Conservation (phyloP, 2,888 invertebrate species). For the Conomelus anceps region DNA sequence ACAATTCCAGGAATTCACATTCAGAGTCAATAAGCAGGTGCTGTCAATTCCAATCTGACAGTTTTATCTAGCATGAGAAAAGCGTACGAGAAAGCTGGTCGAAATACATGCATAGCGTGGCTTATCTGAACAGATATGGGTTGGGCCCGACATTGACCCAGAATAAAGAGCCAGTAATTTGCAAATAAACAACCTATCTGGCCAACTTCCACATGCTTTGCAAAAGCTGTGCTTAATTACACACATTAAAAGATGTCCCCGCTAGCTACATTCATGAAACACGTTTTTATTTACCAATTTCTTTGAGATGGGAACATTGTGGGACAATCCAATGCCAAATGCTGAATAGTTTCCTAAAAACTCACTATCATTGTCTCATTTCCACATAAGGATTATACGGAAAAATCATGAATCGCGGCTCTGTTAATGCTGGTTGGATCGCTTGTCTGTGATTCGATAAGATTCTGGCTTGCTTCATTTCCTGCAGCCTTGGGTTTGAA, state of each 20-base stretch:
- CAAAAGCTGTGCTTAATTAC: background rate
- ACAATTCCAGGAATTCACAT: background rate
- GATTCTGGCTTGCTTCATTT: too few species aligned
- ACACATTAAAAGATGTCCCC: background rate
- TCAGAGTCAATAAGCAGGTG: too few species aligned
- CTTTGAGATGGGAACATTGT: background rate
- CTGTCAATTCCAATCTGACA: background rate
- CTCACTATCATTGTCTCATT: too few species aligned
- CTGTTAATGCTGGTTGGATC: too few species aligned
- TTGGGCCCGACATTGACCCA: background rate
- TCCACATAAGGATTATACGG: too few species aligned
- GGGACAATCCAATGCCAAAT: background rate
- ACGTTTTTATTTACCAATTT: background rate
- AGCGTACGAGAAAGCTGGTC: background rate
- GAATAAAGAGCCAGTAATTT: background rate
- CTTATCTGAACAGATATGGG: background rate
- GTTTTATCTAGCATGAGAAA: background rate
- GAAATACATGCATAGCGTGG: background rate
- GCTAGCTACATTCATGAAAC: background rate
- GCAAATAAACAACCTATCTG: background rate
- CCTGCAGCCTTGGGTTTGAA: too few species aligned
- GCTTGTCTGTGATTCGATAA: too few species aligned
- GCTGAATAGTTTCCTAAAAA: too few species aligned
- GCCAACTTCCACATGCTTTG: background rate
- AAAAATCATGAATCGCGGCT: too few species aligned